phyloP scores from a whole-genome alignment of 2,888 invertebrate genomes.

The Diplolepis rosae region DNA sequence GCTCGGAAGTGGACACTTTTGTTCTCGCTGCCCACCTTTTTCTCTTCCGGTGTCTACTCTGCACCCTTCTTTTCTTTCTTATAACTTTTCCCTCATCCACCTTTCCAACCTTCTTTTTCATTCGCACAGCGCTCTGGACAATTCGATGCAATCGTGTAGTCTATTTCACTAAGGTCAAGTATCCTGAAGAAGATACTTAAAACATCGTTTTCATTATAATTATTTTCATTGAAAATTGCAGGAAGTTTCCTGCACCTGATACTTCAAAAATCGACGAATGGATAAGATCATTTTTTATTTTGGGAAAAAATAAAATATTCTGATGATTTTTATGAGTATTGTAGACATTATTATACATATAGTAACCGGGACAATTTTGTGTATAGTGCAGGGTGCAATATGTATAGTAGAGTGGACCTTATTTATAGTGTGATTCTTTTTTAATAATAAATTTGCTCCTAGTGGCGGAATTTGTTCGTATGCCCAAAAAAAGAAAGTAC shows the following conservation, averaged over 20 bases:
- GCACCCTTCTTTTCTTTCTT: neutral
- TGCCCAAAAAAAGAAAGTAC: too few species aligned
- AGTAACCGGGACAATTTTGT: too few species aligned
- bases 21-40: constrained; percentile 42
- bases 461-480: too few species aligned
- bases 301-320: too few species aligned
- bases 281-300: too few species aligned
- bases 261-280: too few species aligned
- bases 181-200: constrained; percentile 18
- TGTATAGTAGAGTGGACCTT: too few species aligned
- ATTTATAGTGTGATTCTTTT: too few species aligned
- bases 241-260: neutral
- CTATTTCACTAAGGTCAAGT: constrained; percentile 24
- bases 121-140: constrained; percentile 42
- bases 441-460: too few species aligned
- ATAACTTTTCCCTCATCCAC: neutral
- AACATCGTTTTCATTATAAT: neutral
- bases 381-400: too few species aligned
- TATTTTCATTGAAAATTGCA: constrained; percentile 19
- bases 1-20: constrained; percentile 58
- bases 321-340: too few species aligned
- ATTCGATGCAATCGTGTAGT: constrained; percentile 29
- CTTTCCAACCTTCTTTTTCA: constrained; percentile 20
- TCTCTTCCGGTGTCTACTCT: neutral
- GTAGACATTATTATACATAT: too few species aligned